A percentile compares a stretch with the other conserved stretches of the same genome.
Evolutionary conservation across 2,113 vertebrate genomes (phyloP).

Genomic region (Electrona antarctica): DNA sequence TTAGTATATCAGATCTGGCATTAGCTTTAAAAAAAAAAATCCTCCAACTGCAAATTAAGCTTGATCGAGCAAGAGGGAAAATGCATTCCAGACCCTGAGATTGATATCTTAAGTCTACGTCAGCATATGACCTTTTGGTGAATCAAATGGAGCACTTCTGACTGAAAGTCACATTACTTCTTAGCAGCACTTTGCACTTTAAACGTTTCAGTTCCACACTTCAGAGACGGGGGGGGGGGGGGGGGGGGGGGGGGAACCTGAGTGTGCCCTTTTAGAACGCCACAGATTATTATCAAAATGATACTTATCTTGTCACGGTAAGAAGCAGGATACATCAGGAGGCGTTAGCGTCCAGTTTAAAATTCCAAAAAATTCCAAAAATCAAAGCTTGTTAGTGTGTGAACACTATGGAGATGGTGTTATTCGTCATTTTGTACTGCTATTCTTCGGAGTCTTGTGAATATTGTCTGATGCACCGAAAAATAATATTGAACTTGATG

Average conservation of each 20-base stretch:
- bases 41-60: slow-evolving; percentile 57
- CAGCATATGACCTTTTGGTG: slow-evolving; percentile 39
- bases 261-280: slow-evolving; percentile 53
- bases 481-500: too few species aligned
- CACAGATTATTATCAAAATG: slow-evolving; percentile 55
- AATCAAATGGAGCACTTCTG: slow-evolving; percentile 54
- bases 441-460: too few species aligned
- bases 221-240: slow-evolving; percentile 59
- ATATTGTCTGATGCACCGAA: too few species aligned
- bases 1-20: slow-evolving; percentile 71
- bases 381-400: slow-evolving; percentile 25
- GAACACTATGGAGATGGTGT: too few species aligned
- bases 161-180: slow-evolving; percentile 53
- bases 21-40: slow-evolving; percentile 15
- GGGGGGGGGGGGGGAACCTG: slow-evolving; percentile 38
- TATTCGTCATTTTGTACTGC: too few species aligned
- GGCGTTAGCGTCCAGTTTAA: slow-evolving; percentile 42
- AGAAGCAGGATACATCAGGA: slow-evolving; percentile 44
- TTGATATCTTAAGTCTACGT: slow-evolving; percentile 65
- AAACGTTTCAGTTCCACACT: slow-evolving; percentile 51
- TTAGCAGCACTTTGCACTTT: slow-evolving; percentile 32
- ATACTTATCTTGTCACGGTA: slow-evolving; percentile 47
- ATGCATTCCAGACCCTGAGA: slow-evolving; percentile 66
- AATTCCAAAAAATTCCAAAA: not conserved
- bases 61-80: slow-evolving; percentile 59